Evolutionary conservation across 1,140 invertebrate genomes (phyloP).

Genomic region (Drosophila nannoptera): DNA sequence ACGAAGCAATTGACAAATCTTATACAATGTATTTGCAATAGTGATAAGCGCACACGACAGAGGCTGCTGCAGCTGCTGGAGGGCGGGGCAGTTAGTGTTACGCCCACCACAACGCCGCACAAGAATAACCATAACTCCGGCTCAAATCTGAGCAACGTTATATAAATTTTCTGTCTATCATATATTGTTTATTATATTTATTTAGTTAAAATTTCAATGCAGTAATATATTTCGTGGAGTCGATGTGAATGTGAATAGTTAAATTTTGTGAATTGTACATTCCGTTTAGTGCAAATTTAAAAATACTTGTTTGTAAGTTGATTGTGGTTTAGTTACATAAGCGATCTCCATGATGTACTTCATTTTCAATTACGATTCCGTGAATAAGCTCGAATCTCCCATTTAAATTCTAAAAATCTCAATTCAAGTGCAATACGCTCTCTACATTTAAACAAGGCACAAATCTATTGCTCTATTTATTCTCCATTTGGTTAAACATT

Average conservation of each 20-base stretch:
- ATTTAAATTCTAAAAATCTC: slow-evolving; percentile 2
- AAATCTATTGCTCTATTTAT: slow-evolving; percentile 40
- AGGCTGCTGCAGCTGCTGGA: slow-evolving; percentile 85
- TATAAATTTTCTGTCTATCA: slow-evolving; percentile 35
- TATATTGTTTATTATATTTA: slow-evolving; percentile 43
- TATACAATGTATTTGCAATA: slow-evolving; percentile 91
- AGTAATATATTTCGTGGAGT: slow-evolving; percentile 21
- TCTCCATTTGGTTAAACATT: slow-evolving; percentile 41
- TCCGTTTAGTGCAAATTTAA: slow-evolving; percentile 66
- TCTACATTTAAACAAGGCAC: slow-evolving; percentile 41
- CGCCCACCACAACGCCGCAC: slow-evolving; percentile 48
- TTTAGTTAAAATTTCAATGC: slow-evolving; percentile 40
- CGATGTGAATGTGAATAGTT: slow-evolving; percentile 53
- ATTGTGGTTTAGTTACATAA: slow-evolving; percentile 51
- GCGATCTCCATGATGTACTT: slow-evolving; percentile 70
- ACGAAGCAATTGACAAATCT: slow-evolving; percentile 91
- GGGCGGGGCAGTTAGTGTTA: slow-evolving; percentile 33
- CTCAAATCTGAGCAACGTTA: slow-evolving; percentile 66
- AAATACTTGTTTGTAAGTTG: slow-evolving; percentile 50
- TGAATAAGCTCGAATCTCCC: slow-evolving; percentile 30
- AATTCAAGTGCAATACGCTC: slow-evolving; percentile 35
- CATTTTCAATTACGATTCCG: slow-evolving; percentile 42
- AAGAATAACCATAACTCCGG: slow-evolving; percentile 34
- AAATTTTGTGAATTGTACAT: slow-evolving; percentile 59
- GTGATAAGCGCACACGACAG: slow-evolving; percentile 92